Conservation (phyloP, 2,888 invertebrate species). For the Archips xylosteana region DNA sequence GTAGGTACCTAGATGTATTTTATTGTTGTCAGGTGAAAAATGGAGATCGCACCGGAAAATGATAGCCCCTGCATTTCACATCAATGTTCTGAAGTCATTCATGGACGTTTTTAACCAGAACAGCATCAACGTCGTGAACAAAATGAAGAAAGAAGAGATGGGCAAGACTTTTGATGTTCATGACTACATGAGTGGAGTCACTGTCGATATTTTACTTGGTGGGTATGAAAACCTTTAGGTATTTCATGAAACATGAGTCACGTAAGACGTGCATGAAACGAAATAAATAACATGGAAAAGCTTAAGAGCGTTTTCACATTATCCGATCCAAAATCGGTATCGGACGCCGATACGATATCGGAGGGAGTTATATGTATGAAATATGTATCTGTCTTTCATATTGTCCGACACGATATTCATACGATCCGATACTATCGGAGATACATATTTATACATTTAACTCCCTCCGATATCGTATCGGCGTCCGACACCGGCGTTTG, state of each 20-base stretch:
- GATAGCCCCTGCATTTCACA: conserved; percentile 94
- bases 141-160: conserved; percentile 87
- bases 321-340: no score
- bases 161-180: conserved; percentile 91
- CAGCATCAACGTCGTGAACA: conserved; percentile 88
- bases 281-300: no score
- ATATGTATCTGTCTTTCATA: no score
- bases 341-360: no score
- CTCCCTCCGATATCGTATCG: no score
- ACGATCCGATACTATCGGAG: no score
- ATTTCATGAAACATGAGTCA: not conserved
- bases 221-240: conserved; percentile 50
- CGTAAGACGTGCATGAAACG: not conserved
- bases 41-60: conserved; percentile 93
- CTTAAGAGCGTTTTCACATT: no score
- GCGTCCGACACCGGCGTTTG: no score
- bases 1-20: no score
- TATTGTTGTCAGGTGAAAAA: conserved; percentile 86
- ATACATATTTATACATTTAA: no score
- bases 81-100: conserved; percentile 93
- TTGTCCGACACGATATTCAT: no score
- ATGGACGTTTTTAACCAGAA: conserved; percentile 91
- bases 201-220: conserved; percentile 91
- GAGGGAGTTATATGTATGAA: no score
- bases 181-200: conserved; percentile 92